Evolutionary conservation across 2,888 invertebrate genomes (phyloP).

Genomic region (Plemyria rubiginata): DNA sequence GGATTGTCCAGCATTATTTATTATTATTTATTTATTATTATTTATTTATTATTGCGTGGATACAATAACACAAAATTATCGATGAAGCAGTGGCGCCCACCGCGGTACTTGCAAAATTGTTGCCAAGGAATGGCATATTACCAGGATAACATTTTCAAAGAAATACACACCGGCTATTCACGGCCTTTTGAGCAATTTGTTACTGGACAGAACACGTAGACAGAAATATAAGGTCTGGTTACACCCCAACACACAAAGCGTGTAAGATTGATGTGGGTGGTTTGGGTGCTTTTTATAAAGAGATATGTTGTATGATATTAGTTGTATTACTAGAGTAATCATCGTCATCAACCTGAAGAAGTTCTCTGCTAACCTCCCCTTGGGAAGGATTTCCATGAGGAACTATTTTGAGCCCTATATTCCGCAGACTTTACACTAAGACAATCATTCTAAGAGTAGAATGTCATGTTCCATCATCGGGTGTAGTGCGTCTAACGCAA

Average conservation of each 20-base stretch:
- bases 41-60: neutral
- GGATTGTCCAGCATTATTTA: no score
- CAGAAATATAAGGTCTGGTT: constrained; percentile 28
- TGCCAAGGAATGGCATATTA: constrained; percentile 37
- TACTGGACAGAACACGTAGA: constrained; percentile 29
- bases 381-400: no score
- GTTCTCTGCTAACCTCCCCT: no score
- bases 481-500: no score
- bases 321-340: neutral
- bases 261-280: constrained; percentile 6
- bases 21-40: no score
- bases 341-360: no score
- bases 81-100: constrained; percentile 33
- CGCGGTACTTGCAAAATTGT: constrained; percentile 31
- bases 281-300: neutral
- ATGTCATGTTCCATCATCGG: no score
- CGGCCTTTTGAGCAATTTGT: constrained; percentile 41
- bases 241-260: neutral
- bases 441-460: no score
- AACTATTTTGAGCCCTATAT: no score
- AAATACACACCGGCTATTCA: constrained; percentile 36
- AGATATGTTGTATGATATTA: neutral
- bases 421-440: no score
- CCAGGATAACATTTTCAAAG: constrained; percentile 40
- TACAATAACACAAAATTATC: neutral